Evolutionary conservation across 30 jellyfish, hydroid and myxozoan species (phyloP).

Genomic region (Sanderia malayensis): DNA sequence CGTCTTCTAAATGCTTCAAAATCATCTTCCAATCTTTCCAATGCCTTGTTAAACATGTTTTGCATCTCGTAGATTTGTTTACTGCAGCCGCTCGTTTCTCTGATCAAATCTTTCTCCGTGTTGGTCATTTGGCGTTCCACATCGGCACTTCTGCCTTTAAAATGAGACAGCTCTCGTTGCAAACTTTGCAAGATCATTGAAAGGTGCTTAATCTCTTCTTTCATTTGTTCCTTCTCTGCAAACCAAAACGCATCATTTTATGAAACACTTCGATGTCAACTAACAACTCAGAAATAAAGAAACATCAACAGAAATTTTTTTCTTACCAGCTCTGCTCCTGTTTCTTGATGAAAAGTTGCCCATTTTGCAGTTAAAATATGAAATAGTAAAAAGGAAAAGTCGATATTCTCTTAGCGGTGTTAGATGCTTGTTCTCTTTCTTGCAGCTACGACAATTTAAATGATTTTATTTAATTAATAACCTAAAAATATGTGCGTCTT

Average conservation of each 20-base stretch:
- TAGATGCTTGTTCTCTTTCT: too few species aligned
- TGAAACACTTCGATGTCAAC: not conserved
- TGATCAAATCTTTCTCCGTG: slow-evolving; percentile 10
- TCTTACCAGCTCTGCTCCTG: not conserved
- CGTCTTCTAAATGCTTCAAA: not conserved
- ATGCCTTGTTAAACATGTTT: slow-evolving; percentile 8
- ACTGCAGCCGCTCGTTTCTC: slow-evolving; percentile 21
- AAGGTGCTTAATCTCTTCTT: slow-evolving; percentile 28
- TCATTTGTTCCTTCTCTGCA: slow-evolving; percentile 29
- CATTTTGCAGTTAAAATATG: too few species aligned
- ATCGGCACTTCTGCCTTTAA: slow-evolving; percentile 12
- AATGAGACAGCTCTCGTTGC: slow-evolving; percentile 18
- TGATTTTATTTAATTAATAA: too few species aligned
- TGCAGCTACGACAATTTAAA: too few species aligned
- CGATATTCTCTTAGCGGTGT: too few species aligned
- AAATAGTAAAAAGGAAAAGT: too few species aligned
- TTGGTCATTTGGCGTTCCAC: slow-evolving; percentile 1
- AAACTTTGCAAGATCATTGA: slow-evolving; percentile 18
- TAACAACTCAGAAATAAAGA: not conserved
- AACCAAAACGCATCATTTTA: not conserved
- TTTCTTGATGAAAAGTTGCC: not conserved
- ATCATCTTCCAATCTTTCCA: slow-evolving; percentile 20
- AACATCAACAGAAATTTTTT: not conserved
- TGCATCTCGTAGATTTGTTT: slow-evolving; percentile 12
- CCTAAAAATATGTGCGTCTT: too few species aligned